Evolutionary conservation across 2,113 vertebrate genomes (phyloP).

Genomic region (Chinchilla lanigera): DNA sequence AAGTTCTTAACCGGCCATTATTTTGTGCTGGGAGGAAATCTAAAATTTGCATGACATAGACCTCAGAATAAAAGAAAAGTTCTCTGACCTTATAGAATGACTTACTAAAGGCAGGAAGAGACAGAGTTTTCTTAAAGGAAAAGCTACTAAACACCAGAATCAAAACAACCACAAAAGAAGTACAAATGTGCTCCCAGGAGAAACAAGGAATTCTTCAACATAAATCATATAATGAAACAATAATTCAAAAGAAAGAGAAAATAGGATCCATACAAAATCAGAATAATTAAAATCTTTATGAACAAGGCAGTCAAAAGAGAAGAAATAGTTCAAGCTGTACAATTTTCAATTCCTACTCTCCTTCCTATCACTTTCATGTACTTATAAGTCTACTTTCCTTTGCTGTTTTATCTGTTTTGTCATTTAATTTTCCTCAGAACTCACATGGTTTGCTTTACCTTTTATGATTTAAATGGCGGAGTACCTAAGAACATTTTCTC

Average conservation of each 20-base stretch:
- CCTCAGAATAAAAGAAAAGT: neutral
- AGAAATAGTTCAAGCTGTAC: neutral
- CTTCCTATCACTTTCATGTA: neutral
- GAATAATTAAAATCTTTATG: neutral
- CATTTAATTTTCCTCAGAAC: neutral
- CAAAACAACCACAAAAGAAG: slow-evolving; percentile 25
- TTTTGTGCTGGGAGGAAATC: neutral
- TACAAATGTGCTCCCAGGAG: neutral
- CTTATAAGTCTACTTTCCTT: neutral
- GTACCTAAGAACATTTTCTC: neutral
- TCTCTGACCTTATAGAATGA: neutral
- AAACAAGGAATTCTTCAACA: slow-evolving; percentile 29
- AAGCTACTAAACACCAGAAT: neutral
- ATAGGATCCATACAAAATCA: neutral
- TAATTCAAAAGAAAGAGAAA: neutral
- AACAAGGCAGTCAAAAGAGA: neutral
- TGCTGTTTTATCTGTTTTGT: neutral
- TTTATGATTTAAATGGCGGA: neutral
- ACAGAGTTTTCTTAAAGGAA: neutral
- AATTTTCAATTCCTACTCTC: neutral
- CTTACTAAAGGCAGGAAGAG: neutral
- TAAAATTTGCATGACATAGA: neutral
- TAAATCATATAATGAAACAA: neutral
- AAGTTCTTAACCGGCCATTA: neutral
- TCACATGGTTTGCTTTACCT: neutral